Conservation (phyloP, 2,888 invertebrate genomes). For the Chouioia cunea region DNA sequence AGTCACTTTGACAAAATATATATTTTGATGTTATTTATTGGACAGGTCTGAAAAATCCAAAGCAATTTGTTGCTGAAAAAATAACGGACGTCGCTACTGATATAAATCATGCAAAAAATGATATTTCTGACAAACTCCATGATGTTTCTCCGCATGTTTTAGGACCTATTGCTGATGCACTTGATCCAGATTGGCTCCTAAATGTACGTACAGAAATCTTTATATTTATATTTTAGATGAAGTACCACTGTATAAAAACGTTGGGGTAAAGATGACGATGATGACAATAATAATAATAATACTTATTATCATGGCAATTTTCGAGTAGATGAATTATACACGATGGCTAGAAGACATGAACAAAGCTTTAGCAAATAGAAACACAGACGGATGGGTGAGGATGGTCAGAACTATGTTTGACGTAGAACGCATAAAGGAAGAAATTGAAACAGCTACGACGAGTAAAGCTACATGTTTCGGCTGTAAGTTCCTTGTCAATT, state of each 20-base stretch:
- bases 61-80: not conserved
- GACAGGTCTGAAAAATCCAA: too few species aligned
- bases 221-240: not conserved
- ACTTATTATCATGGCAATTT: not conserved
- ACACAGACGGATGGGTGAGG: conserved; percentile 8
- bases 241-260: not conserved
- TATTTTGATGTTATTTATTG: too few species aligned
- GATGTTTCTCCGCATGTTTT: conserved; percentile 28
- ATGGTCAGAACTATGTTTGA: conserved; percentile 21
- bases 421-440: conserved; percentile 1
- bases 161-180: conserved; percentile 27
- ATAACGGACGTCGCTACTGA: conserved; percentile 9
- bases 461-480: conserved; percentile 36
- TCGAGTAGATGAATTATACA: conserved; percentile 37
- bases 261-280: too few species aligned
- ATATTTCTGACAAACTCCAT: not conserved
- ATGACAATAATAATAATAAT: not conserved
- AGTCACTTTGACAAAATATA: too few species aligned
- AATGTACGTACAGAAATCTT: conserved; percentile 23
- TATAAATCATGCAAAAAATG: conserved; percentile 5
- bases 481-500: conserved; percentile 38
- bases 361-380: not conserved
- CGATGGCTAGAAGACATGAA: conserved; percentile 28
- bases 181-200: conserved; percentile 42
- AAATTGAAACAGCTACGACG: conserved; percentile 1